These are phyloP conservation scores for Eufriesea mexicana DNA, from an alignment of 1,140 invertebrate genomes.

Conservation along the genomic window DNA sequence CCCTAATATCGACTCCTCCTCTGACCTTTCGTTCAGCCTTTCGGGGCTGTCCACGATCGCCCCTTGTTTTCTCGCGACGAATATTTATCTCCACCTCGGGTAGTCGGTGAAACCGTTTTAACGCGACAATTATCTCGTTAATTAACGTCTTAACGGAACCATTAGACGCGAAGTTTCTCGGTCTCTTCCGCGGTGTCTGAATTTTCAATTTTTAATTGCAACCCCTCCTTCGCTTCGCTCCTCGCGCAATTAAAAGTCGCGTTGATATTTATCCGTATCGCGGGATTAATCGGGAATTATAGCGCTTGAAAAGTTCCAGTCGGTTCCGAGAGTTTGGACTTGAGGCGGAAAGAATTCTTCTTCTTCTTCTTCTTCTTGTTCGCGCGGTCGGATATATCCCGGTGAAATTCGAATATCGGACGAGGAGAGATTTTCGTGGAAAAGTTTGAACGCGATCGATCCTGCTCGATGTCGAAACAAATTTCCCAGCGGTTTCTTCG, in stretches of 20 bases:
- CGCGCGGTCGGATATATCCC: not conserved
- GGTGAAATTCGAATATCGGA: not conserved
- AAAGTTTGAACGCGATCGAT: conserved; percentile 44
- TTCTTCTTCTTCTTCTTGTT: not conserved
- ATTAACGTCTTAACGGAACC: too few relatives aligned
- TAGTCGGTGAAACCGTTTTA: too few relatives aligned
- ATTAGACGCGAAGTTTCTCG: not conserved
- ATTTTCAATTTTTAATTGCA: not conserved
- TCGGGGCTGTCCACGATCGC: conserved; percentile 1
- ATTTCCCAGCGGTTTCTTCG: conserved; percentile 30
- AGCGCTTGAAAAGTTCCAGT: not conserved
- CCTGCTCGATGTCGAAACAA: conserved; percentile 19
- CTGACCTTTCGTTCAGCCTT: not conserved
- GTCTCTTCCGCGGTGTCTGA: not conserved
- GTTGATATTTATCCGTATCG: conserved; percentile 3
- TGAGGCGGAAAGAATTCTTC: not conserved
- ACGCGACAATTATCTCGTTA: not conserved
- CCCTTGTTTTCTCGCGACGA: not conserved
- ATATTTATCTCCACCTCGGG: not conserved
- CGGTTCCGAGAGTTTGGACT: not conserved
- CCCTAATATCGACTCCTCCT: conserved; percentile 3
- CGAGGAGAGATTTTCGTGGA: not conserved
- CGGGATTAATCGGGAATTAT: not conserved
- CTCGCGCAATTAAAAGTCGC: not conserved
- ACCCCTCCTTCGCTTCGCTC: not conserved